A percentile compares a stretch with the other conserved stretches of the same genome.
phyloP scores from a whole-genome alignment of 2,888 invertebrate genomes.

The Lacanobia oleracea region DNA sequence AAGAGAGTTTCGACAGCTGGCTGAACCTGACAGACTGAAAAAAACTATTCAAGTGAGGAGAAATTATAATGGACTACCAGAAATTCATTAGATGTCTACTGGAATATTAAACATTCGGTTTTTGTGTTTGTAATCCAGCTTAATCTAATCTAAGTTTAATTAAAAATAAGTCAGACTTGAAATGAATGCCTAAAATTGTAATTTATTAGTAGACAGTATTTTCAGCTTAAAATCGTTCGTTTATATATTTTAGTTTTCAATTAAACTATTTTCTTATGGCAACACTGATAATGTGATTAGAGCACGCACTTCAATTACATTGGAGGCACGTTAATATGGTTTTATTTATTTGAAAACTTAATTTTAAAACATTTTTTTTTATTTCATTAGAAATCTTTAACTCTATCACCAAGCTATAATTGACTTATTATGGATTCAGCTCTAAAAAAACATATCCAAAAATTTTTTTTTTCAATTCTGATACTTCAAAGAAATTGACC shows the following conservation, averaged over 20 bases:
- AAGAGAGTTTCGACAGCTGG: neutral
- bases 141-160: conserved; percentile 22
- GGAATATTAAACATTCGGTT: conserved; percentile 15
- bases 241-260: conserved; percentile 33
- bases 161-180: conserved; percentile 23
- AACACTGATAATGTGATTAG: conserved; percentile 23
- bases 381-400: no score
- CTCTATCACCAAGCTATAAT: neutral
- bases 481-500: neutral
- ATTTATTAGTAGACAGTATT: conserved; percentile 24
- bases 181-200: conserved; percentile 21
- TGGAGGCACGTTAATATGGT: neutral
- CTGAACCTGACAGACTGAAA: conserved; percentile 7
- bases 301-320: conserved; percentile 8
- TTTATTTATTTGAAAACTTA: conserved; percentile 10
- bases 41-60: neutral
- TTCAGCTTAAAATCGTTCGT: neutral
- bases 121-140: conserved; percentile 1
- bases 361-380: neutral
- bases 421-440: neutral
- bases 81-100: conserved; percentile 8
- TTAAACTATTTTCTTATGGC: conserved; percentile 18
- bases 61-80: neutral
- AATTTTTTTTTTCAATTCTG: neutral
- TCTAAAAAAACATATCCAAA: no score